Conservation (phyloP, 1,140 invertebrate species). For the Eulimnadia texana region DNA sequence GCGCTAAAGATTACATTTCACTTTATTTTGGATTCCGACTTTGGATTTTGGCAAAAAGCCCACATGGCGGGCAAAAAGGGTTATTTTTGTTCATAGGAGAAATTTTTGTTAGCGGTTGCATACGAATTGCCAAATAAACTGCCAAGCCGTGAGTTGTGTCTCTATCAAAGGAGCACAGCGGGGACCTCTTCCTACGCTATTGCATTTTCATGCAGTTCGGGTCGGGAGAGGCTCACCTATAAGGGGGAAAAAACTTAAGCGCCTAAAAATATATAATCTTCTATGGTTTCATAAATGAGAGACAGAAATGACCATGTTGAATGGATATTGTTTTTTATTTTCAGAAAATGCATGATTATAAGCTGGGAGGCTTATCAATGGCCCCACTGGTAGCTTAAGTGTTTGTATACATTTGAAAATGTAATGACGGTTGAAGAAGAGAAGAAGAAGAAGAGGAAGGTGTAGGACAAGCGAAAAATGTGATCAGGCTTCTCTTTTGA, state of each 20-base stretch:
- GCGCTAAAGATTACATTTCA: no score
- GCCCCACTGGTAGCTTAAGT: neutral
- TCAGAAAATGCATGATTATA: no score
- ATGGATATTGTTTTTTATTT: no score
- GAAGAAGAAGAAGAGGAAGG: neutral
- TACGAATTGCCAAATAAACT: neutral
- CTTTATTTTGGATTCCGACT: no score
- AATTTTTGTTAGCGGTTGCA: neutral
- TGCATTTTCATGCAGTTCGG: neutral
- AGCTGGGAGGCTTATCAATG: neutral
- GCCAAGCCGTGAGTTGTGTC: neutral
- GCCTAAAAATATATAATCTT: neutral
- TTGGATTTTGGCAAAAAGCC: no score
- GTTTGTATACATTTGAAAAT: neutral
- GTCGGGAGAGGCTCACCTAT: no score
- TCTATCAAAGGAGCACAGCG: neutral
- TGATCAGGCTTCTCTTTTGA: neutral
- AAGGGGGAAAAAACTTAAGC: neutral
- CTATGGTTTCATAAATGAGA: neutral
- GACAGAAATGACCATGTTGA: no score
- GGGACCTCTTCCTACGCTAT: neutral
- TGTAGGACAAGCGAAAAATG: neutral
- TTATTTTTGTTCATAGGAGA: no score
- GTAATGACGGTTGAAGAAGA: neutral
- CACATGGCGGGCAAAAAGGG: no score